Base-by-base conservation (phyloP, 2,888 invertebrate species). In the Hypselothyrea guttata region DNA sequence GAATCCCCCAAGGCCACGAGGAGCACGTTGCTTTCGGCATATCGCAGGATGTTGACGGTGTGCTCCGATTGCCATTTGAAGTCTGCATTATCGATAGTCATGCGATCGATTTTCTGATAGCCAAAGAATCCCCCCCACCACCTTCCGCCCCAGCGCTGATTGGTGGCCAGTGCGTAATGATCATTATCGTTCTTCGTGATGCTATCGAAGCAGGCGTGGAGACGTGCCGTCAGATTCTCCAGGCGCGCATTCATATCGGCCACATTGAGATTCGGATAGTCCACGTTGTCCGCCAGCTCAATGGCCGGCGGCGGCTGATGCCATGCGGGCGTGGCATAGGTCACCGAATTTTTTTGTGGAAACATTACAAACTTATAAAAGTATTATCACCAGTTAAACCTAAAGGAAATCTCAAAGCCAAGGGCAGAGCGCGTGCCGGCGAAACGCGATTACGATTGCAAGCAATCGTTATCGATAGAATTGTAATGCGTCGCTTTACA, bases 201-300 rank as follows among this genome's bases (percentile, higher is more conserved):
- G 38, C 84, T 83, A 65, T 90, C 90, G 78, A 87, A 90, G 44
- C 86, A 87, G 18, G 79, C 75, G 30, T 87, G 84, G 57, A 89
- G 73, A 9, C 87, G 86, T 15, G 86, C 72, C 4, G 81, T 77
- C 7, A 79, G 64, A 59, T 89, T 86, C 0, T 84, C 75, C 12
- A 86, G 73, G 12, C 87, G 87, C 11, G 84, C 86, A 9, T 87
- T 87, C 63, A 89, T 88, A 56, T 90, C 90, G 8, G 75, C 70
- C 3, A 88, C 88, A 73, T 90, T 90, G 8, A 90, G 74, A 76
- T 90, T 90, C 4, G 90, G 90, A 64, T 89, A 89, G n/a, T 86
- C 67, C 0, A 88, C 82, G 55, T 88, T 85, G 7, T 47, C 63
- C 2, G 78, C 79, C 45, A 90, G 52, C 11, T 86, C 77, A 4